Evolutionary conservation across 2,888 invertebrate genomes (phyloP).

Genomic region (Nomada hirtipes): DNA sequence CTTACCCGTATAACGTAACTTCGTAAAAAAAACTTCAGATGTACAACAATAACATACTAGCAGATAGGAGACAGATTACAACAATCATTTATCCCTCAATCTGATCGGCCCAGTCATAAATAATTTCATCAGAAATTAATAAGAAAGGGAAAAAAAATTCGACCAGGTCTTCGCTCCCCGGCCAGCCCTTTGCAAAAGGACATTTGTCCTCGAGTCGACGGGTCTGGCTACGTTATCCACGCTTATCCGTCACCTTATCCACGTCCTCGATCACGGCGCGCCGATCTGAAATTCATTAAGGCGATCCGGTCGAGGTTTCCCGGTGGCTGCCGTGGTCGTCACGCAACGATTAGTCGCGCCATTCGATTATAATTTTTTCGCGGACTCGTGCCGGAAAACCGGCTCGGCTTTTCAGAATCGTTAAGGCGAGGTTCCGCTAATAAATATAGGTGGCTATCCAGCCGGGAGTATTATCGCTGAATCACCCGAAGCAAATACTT

Average conservation of each 20-base stretch:
- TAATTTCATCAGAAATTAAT: background rate
- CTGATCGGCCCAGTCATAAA: background rate
- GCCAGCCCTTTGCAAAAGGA: background rate
- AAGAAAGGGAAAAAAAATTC: background rate
- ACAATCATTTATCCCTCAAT: background rate
- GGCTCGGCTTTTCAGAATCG: slow-evolving; percentile 55
- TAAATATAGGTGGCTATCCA: slow-evolving; percentile 43
- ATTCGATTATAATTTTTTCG: slow-evolving; percentile 59
- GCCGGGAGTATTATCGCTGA: slow-evolving; percentile 42
- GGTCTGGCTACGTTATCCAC: slow-evolving; percentile 4
- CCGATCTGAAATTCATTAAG: slow-evolving; percentile 50
- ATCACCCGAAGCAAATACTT: slow-evolving; percentile 42
- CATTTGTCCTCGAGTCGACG: background rate
- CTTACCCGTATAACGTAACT: too few species aligned
- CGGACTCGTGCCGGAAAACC: slow-evolving; percentile 9
- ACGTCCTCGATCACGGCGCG: slow-evolving; percentile 24
- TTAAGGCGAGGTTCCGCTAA: slow-evolving; percentile 49
- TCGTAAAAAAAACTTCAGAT: too few species aligned
- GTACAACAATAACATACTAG: too few species aligned
- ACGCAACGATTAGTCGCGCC: slow-evolving; percentile 63
- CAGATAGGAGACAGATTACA: too few species aligned
- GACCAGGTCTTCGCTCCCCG: background rate
- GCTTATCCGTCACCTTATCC: slow-evolving; percentile 33
- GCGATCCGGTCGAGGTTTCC: slow-evolving; percentile 34
- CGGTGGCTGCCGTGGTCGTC: slow-evolving; percentile 45